Percentiles rank a stretch among this genome's conserved stretches.
Evolutionary conservation across 1,140 invertebrate genomes (phyloP).

Genomic region (Drosophila simulans): DNA sequence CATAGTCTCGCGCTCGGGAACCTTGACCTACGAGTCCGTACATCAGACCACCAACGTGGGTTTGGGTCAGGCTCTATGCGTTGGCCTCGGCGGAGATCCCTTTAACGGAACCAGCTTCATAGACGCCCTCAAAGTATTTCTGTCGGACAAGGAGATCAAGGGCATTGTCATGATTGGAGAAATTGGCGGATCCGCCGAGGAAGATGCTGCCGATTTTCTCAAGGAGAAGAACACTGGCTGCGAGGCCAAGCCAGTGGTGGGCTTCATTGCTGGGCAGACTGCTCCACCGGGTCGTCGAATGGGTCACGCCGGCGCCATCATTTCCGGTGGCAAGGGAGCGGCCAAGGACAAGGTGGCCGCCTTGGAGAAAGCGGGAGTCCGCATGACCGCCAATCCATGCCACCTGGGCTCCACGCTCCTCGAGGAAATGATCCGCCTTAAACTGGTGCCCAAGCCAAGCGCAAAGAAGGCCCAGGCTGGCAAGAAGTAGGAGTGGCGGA

Average conservation of each 20-base stretch:
- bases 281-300: slow-evolving; percentile 99
- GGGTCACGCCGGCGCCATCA: slow-evolving; percentile 99
- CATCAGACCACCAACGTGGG: slow-evolving; percentile 97
- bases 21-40: slow-evolving; percentile 99
- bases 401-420: slow-evolving; percentile 96
- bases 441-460: slow-evolving; percentile 28
- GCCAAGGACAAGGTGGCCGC: slow-evolving; percentile 99
- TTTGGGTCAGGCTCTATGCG: slow-evolving; percentile 97
- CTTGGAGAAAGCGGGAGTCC: slow-evolving; percentile 94
- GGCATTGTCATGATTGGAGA: slow-evolving; percentile 99
- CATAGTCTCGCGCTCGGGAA: slow-evolving; percentile 99
- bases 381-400: slow-evolving; percentile 96
- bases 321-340: slow-evolving; percentile 99
- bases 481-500: neutral
- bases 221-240: slow-evolving; percentile 94
- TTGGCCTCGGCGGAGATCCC: slow-evolving; percentile 99
- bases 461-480: neutral
- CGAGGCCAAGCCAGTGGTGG: slow-evolving; percentile 97
- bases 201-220: slow-evolving; percentile 97
- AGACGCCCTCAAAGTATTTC: slow-evolving; percentile 98
- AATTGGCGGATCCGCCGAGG: slow-evolving; percentile 99
- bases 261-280: slow-evolving; percentile 98
- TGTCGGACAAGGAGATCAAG: slow-evolving; percentile 95
- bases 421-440: slow-evolving; percentile 88
- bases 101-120: slow-evolving; percentile 99